phyloP scores from a whole-genome alignment of 2,888 invertebrate species.

The Cephus sareptanus region DNA sequence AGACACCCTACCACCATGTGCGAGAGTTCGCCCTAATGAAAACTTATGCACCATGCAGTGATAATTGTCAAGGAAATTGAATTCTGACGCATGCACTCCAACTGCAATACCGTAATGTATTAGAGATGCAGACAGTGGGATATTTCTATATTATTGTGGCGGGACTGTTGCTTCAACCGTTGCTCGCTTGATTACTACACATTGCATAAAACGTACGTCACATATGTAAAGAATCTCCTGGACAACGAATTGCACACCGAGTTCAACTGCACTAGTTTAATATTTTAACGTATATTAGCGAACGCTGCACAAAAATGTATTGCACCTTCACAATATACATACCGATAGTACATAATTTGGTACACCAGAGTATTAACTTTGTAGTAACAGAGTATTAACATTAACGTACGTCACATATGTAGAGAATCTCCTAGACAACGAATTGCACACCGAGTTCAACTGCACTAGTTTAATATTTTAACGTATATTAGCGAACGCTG shows the following conservation, averaged over 20 bases:
- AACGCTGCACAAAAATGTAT: not conserved
- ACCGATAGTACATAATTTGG: too few relatives aligned
- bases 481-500: not conserved
- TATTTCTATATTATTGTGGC: not conserved
- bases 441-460: not conserved
- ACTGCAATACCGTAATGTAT: not conserved
- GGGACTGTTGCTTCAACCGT: not conserved
- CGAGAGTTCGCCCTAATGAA: conserved; percentile 16
- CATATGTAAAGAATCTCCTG: not conserved
- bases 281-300: not conserved
- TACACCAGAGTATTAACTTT: too few relatives aligned
- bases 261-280: not conserved
- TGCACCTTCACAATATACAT: not conserved
- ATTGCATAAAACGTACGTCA: not conserved
- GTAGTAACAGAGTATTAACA: too few relatives aligned
- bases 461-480: not conserved
- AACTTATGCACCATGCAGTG: conserved; percentile 18
- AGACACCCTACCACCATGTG: not conserved
- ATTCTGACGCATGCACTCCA: conserved; percentile 8
- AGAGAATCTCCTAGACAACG: not conserved
- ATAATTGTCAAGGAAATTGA: conserved; percentile 22
- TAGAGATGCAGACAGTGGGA: not conserved
- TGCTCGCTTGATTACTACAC: not conserved
- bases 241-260: not conserved
- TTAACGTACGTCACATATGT: not conserved